These are phyloP conservation scores for Zalophus californianus DNA, from an alignment of 2,797 vertebrate species.

Conservation along the genomic window DNA sequence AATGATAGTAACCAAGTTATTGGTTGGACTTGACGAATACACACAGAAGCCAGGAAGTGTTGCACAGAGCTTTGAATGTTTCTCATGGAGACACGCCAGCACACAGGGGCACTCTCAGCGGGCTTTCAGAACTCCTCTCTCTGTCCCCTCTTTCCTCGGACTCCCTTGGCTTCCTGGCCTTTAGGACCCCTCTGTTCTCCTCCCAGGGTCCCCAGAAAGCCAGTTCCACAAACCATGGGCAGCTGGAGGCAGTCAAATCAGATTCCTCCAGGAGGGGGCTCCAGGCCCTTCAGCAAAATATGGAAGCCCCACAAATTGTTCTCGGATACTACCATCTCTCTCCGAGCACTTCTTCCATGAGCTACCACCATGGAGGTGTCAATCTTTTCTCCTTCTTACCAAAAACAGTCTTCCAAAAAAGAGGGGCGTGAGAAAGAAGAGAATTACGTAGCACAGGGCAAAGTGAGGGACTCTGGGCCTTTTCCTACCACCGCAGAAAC, in stretches of 20 bases:
- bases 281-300: neutral
- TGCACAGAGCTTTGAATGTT: neutral
- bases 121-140: neutral
- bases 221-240: neutral
- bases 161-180: neutral
- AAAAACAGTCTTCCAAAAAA: neutral
- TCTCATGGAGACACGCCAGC: neutral
- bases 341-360: neutral
- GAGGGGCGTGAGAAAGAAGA: neutral
- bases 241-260: neutral
- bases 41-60: neutral
- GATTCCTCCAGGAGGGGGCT: neutral
- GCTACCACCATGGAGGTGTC: neutral
- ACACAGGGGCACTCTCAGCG: accelerated
- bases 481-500: neutral
- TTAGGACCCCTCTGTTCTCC: neutral
- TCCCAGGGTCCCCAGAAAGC: neutral
- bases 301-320: neutral
- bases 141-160: neutral
- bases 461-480: neutral
- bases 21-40: neutral
- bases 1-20: neutral
- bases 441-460: accelerated
- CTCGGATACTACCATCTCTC: neutral
- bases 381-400: neutral